These are phyloP conservation scores for Mactromeris polynyma DNA, from an alignment of 2,888 invertebrate species.

Conservation along the genomic window DNA sequence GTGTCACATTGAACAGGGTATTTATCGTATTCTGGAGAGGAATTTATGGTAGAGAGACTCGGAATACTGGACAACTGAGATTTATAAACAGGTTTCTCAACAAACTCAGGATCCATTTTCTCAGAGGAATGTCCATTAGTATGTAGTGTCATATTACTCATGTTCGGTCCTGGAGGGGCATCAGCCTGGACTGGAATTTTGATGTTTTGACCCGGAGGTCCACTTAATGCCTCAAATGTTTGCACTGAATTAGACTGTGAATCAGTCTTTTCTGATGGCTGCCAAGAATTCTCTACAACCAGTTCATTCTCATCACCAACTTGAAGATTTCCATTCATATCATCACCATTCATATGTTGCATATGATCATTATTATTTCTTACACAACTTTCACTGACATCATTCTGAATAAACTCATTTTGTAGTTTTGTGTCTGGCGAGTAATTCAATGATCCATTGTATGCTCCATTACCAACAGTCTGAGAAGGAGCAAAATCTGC, in stretches of 20 bases:
- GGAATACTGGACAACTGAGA: constrained; percentile 49
- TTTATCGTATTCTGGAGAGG: constrained; percentile 60
- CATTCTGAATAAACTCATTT: neutral
- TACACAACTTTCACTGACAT: neutral
- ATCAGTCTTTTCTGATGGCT: neutral
- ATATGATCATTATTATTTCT: neutral
- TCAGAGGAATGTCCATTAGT: constrained; percentile 59
- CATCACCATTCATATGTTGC: constrained; percentile 5
- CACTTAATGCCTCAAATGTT: constrained; percentile 25
- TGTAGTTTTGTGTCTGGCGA: neutral
- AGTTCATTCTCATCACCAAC: neutral
- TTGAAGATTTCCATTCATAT: constrained; percentile 21
- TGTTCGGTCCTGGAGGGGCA: constrained; percentile 43
- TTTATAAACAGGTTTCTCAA: constrained; percentile 30
- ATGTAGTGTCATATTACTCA: constrained; percentile 17
- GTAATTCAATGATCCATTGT: constrained; percentile 42
- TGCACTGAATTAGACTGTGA: constrained; percentile 20
- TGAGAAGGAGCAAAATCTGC: constrained; percentile 80
- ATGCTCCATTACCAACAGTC: constrained; percentile 46
- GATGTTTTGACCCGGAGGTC: constrained; percentile 18
- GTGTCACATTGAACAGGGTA: constrained; percentile 68
- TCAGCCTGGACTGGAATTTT: constrained; percentile 63
- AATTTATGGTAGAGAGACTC: constrained; percentile 47
- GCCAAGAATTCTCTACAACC: neutral
- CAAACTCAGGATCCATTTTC: neutral